phyloP scores from a whole-genome alignment of 2,888 invertebrate species.

The Falcaria lacertinaria region DNA sequence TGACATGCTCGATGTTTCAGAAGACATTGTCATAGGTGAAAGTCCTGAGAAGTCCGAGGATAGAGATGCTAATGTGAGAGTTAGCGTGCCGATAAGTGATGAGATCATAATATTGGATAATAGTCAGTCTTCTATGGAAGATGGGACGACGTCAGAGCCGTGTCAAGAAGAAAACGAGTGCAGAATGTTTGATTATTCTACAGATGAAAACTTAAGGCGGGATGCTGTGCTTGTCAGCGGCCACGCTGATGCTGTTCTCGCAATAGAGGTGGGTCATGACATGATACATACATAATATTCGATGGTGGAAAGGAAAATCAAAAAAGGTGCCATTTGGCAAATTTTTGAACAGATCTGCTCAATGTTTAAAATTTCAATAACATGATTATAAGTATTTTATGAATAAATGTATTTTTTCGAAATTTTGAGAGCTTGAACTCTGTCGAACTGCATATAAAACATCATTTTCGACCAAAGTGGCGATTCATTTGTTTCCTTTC shows the following conservation, averaged over 20 bases:
- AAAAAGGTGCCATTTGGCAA: no score
- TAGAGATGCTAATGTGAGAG: slow-evolving; percentile 34
- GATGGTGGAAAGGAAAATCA: no score
- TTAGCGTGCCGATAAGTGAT: slow-evolving; percentile 37
- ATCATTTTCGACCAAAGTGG: no score
- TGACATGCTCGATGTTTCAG: slow-evolving; percentile 72
- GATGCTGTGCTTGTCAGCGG: slow-evolving; percentile 57
- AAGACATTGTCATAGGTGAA: slow-evolving; percentile 67
- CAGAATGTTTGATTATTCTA: slow-evolving; percentile 62
- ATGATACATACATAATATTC: no score
- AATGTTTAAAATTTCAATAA: no score
- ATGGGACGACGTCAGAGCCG: slow-evolving; percentile 18
- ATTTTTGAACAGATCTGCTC: no score
- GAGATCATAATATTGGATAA: slow-evolving; percentile 68
- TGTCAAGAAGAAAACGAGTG: slow-evolving; percentile 41
- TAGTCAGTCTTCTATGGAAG: slow-evolving; percentile 55
- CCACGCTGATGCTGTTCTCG: slow-evolving; percentile 67
- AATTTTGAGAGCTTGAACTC: no score
- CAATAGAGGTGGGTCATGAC: slow-evolving; percentile 66
- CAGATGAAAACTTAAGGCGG: slow-evolving; percentile 56
- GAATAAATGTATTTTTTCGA: no score
- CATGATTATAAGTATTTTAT: no score
- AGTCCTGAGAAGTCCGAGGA: slow-evolving; percentile 52
- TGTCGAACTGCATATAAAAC: no score
- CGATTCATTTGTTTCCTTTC: no score